Percentiles rank a stretch among this genome's conserved stretches.
Evolutionary conservation across 2,113 vertebrate genomes (phyloP).

Genomic region (Otolemur garnettii): DNA sequence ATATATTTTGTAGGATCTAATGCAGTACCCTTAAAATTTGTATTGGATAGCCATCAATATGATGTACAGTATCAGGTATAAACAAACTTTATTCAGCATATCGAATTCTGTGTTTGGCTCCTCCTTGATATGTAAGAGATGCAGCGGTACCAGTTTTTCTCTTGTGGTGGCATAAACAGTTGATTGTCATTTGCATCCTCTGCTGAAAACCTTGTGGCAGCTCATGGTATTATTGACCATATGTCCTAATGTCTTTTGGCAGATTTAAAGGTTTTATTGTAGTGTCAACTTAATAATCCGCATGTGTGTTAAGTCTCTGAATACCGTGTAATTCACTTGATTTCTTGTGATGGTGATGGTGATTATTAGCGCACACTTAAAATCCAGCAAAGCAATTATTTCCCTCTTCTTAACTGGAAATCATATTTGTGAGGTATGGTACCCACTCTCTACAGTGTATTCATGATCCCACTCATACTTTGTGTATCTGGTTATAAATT

Average conservation of each 20-base stretch:
- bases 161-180: conserved; percentile 47
- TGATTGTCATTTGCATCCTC: conserved; percentile 62
- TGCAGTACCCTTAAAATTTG: not conserved
- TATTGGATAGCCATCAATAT: not conserved
- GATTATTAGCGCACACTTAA: conserved; percentile 25
- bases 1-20: not conserved
- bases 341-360: conserved; percentile 62
- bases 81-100: conserved; percentile 10
- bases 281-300: conserved; percentile 16
- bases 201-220: conserved; percentile 71
- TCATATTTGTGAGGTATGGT: not conserved
- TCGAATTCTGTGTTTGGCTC: conserved; percentile 64
- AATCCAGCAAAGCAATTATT: not conserved
- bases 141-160: conserved; percentile 60
- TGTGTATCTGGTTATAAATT: conserved; percentile 70
- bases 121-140: conserved; percentile 63
- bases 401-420: conserved; percentile 39
- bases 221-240: conserved; percentile 68
- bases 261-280: conserved; percentile 75
- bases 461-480: conserved; percentile 31
- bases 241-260: conserved; percentile 69
- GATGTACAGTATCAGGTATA: not conserved
- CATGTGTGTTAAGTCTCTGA: conserved; percentile 82
- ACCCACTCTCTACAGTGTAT: conserved; percentile 22
- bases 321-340: conserved; percentile 12